Conservation (phyloP, 2,797 vertebrate genomes). For the Manis crassicaudata region DNA sequence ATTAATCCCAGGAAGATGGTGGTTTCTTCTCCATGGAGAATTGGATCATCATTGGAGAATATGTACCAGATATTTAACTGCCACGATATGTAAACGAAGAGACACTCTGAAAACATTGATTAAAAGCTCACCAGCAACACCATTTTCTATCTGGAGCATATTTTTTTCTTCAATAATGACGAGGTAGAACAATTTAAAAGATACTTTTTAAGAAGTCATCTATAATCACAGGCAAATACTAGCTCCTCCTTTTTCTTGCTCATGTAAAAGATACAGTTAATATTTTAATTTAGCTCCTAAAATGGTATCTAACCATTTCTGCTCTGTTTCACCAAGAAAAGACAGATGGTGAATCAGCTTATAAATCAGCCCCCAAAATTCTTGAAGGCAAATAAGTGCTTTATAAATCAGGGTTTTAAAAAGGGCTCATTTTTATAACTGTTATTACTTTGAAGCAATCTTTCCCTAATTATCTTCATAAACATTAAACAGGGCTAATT, state of each 20-base stretch:
- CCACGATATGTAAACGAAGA: background rate
- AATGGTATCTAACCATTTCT: constrained; percentile 74
- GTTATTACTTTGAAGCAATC: constrained; percentile 80
- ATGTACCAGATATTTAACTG: background rate
- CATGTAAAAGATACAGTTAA: constrained; percentile 78
- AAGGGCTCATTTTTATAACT: constrained; percentile 82
- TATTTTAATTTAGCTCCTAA: constrained; percentile 79
- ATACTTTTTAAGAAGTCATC: background rate
- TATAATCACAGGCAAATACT: background rate
- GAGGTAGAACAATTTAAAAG: constrained; percentile 36
- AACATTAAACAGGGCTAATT: constrained; percentile 82
- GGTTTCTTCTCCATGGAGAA: background rate
- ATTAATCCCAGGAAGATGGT: background rate
- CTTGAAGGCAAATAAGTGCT: constrained; percentile 84
- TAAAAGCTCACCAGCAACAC: background rate
- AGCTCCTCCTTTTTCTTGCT: constrained; percentile 52
- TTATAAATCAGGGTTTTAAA: constrained; percentile 80
- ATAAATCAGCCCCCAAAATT: constrained; percentile 81
- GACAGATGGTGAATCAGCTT: constrained; percentile 86
- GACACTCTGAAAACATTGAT: background rate
- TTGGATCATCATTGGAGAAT: background rate
- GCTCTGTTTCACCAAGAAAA: constrained; percentile 84
- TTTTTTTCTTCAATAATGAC: constrained; percentile 42
- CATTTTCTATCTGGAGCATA: background rate
- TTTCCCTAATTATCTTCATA: constrained; percentile 82